Conservation (phyloP, 23 tunicate genomes). For the Pegea sp. region DNA sequence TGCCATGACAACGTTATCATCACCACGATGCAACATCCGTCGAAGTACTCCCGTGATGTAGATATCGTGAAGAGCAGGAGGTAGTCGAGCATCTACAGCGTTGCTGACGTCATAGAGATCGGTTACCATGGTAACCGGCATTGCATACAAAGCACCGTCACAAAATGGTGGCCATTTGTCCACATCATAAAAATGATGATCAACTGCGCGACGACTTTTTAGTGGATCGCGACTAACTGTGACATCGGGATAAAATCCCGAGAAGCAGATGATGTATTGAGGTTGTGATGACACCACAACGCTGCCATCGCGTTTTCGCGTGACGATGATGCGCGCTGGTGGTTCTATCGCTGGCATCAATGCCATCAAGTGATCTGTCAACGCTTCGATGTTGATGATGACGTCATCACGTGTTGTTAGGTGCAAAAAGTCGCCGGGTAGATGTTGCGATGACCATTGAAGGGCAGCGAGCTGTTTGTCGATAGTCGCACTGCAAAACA, state of each 20-base stretch:
- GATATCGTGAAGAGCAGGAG: constrained; percentile 22
- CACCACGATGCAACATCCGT: constrained; percentile 29
- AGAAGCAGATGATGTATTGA: constrained; percentile 20
- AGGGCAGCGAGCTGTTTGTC: constrained; percentile 14
- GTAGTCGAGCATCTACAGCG: background rate
- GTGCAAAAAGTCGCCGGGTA: constrained; percentile 34
- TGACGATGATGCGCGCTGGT: background rate
- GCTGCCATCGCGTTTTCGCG: constrained; percentile 6
- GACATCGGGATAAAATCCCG: no score
- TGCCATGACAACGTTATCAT: constrained; percentile 9
- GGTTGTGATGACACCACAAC: constrained; percentile 15
- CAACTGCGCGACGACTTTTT: constrained; percentile 11
- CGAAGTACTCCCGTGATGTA: constrained; percentile 59
- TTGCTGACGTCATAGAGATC: constrained; percentile 14
- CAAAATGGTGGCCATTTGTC: constrained; percentile 46
- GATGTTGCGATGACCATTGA: constrained; percentile 20
- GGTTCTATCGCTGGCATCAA: constrained; percentile 3
- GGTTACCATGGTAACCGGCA: constrained; percentile 22
- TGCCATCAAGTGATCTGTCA: constrained; percentile 4
- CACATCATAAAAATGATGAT: constrained; percentile 3
- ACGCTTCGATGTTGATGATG: constrained; percentile 13
- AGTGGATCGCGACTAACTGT: no score
- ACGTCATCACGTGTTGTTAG: constrained; percentile 21
- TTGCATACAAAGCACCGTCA: constrained; percentile 9
- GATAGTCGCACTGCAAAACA: constrained; percentile 5